Evolutionary conservation across 1,140 invertebrate genomes (phyloP).

Genomic region (Aporrectodea caliginosa): DNA sequence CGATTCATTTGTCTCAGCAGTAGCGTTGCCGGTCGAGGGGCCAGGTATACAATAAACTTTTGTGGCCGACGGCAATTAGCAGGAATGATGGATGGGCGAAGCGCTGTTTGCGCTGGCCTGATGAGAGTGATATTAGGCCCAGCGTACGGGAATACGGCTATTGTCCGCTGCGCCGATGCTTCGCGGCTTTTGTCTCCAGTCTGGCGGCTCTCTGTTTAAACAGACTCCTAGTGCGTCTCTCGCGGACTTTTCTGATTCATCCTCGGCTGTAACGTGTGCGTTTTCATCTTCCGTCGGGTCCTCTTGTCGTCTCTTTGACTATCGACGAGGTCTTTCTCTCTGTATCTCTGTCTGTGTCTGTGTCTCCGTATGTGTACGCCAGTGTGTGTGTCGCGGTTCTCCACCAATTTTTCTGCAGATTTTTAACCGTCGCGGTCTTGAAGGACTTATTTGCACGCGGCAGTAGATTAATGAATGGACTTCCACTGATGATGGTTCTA

Average conservation of each 20-base stretch:
- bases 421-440: too few relatives aligned
- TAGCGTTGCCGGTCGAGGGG: too few relatives aligned
- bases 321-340: not conserved
- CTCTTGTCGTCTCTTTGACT: not conserved
- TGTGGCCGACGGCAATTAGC: not conserved
- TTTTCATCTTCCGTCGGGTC: not conserved
- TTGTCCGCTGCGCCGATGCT: too few relatives aligned
- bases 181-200: not conserved
- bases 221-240: not conserved
- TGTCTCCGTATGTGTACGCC: not conserved
- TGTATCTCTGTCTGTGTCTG: not conserved
- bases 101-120: not conserved
- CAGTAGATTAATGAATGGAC: too few relatives aligned
- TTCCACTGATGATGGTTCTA: too few relatives aligned
- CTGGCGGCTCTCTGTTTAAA: not conserved
- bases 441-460: too few relatives aligned
- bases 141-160: not conserved
- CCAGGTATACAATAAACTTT: not conserved
- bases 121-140: not conserved
- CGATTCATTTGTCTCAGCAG: not conserved
- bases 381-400: not conserved
- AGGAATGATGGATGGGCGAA: not conserved
- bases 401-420: too few relatives aligned
- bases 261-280: not conserved
- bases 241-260: not conserved